Evolutionary conservation across 2,113 vertebrate genomes (phyloP).

Genomic region (Spea multiplicata): DNA sequence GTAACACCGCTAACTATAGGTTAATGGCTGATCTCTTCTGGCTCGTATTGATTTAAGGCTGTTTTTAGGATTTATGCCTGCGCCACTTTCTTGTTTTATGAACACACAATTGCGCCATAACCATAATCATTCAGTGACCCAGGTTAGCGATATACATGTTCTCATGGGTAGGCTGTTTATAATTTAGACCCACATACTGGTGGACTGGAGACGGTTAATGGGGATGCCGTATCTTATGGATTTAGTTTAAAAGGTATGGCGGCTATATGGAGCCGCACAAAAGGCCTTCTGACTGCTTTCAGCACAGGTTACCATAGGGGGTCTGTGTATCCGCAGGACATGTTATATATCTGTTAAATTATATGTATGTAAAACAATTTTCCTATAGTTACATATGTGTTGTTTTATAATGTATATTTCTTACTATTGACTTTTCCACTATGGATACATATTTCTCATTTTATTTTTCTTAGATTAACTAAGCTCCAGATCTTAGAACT

Average conservation of each 20-base stretch:
- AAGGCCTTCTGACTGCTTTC: no score
- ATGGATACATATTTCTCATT: slow-evolving; percentile 7
- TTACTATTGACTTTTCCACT: background rate
- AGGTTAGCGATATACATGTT: background rate
- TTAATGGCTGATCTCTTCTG: slow-evolving; percentile 21
- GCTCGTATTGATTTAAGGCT: slow-evolving; percentile 17
- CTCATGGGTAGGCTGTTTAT: background rate
- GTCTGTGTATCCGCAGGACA: no score
- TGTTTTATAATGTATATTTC: no score
- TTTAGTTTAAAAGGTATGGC: no score
- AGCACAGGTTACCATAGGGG: no score
- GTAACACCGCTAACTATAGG: background rate
- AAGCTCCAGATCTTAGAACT: slow-evolving; percentile 97
- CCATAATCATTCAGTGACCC: slow-evolving; percentile 10
- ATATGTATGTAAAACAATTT: no score
- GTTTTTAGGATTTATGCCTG: slow-evolving; percentile 21
- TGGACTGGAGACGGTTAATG: slow-evolving; percentile 7
- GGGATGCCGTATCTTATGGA: background rate
- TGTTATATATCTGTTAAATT: no score
- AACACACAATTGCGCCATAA: background rate
- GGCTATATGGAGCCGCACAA: no score
- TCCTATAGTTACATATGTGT: no score
- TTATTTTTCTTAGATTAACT: slow-evolving; percentile 75
- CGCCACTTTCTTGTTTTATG: background rate
- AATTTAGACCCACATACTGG: slow-evolving; percentile 10